Evolutionary conservation across 1,140 invertebrate genomes (phyloP), one percentile per base, ranked within the genome.

Genomic region (Drosophila kepulauana): DNA sequence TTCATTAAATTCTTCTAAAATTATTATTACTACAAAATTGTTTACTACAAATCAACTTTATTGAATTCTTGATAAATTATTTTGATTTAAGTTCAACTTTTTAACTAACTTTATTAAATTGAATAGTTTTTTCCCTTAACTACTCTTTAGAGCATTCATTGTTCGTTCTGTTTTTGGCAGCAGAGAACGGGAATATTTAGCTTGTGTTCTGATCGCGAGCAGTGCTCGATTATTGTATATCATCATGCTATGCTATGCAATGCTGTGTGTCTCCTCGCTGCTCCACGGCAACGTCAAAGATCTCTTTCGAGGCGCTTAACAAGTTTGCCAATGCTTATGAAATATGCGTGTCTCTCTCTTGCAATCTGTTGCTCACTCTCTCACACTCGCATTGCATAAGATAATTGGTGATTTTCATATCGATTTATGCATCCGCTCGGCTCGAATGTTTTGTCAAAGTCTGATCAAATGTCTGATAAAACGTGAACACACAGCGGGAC

Each of bases 381-480:
- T 49, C 70, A 43, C 15, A 52, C 52, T 20, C 57, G 74, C 72
- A 85, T 89, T 88, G 85, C 85, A 88, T 88, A 88, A 88, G 85
- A 89, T 88, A 88, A 88, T 88, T 88, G 85, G 85, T 89, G 85
- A 88, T 88, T 88, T 88, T 88, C 85, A 89, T 85, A 89, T 88
- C 85, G 85, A 88, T 88, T 88, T 88, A 88, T 88, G 85, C 85
- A 89, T 88, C 85, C 85, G 85, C 85, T 75, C 45, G 30, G 46
- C 59, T 63, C 67, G 58, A 58, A 58, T 69, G 35, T 71, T 65
- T 71, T 75, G 73, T 75, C 73, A 75, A 72, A 72, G 54, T 11
- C 52, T 35, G 46, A 64, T 61, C 71, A 62, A 62, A 56, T 38
- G 46, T 54, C 76, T 66, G 76, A 78, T 78, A 25, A 75, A 77